These are phyloP conservation scores for Menura novaehollandiae DNA, from an alignment of 2,113 vertebrate genomes.

Conservation along the genomic window DNA sequence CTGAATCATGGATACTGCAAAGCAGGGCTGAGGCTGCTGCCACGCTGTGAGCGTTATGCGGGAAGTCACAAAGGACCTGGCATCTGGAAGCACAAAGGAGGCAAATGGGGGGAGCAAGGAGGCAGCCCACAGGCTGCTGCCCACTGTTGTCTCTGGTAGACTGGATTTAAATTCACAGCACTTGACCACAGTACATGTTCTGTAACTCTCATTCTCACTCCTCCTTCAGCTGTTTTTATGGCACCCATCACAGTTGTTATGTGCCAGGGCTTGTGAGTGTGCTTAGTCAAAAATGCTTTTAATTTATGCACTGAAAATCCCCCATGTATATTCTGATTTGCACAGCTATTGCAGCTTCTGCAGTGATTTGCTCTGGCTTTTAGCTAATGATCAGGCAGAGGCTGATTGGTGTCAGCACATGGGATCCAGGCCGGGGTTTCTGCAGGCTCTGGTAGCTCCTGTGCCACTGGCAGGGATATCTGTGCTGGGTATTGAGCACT, in stretches of 20 bases:
- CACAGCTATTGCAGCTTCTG: conserved; percentile 5
- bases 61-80: background rate
- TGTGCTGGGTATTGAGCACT: background rate
- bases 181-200: background rate
- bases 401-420: background rate
- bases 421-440: background rate
- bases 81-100: background rate
- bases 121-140: background rate
- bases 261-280: background rate
- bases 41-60: accelerated
- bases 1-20: background rate
- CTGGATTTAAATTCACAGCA: background rate
- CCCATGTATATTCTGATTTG: background rate
- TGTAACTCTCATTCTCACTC: background rate
- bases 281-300: background rate
- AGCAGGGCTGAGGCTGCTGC: background rate
- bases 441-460: background rate
- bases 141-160: background rate
- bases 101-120: background rate
- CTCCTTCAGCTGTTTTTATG: background rate
- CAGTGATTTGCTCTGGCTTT: conserved; percentile 1
- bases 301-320: background rate
- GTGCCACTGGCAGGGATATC: background rate
- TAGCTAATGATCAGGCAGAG: conserved; percentile 7
- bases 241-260: background rate